Conservation (phyloP, 2,888 invertebrate genomes). For the Euproctis similis region DNA sequence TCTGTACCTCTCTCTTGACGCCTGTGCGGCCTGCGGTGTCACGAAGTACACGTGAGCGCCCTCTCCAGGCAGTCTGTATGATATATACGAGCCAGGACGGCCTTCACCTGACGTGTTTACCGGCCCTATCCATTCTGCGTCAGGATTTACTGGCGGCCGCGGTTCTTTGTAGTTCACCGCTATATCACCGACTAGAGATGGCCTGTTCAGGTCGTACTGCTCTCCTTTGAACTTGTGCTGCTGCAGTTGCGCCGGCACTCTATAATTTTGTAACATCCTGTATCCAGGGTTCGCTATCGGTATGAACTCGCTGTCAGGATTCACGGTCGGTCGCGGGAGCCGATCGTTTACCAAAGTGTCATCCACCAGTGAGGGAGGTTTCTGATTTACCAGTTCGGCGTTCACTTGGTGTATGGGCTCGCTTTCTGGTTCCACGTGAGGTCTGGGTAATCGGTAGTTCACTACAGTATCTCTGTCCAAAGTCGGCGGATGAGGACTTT, state of each 20-base stretch:
- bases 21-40: slow-evolving; percentile 78
- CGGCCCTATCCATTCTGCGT: slow-evolving; percentile 76
- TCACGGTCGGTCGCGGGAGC: slow-evolving; percentile 79
- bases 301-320: slow-evolving; percentile 81
- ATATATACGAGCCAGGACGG: slow-evolving; percentile 79
- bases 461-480: slow-evolving; percentile 81
- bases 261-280: slow-evolving; percentile 49
- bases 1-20: slow-evolving; percentile 50
- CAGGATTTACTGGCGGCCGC: slow-evolving; percentile 71
- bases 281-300: slow-evolving; percentile 67
- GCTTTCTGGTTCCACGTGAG: slow-evolving; percentile 81
- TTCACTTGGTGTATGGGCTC: slow-evolving; percentile 63
- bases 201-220: slow-evolving; percentile 59
- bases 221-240: slow-evolving; percentile 54
- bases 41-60: slow-evolving; percentile 87
- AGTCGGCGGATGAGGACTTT: slow-evolving; percentile 57
- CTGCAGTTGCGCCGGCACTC: slow-evolving; percentile 43
- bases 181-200: slow-evolving; percentile 63
- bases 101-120: slow-evolving; percentile 64
- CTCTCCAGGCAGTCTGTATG: slow-evolving; percentile 83
- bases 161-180: slow-evolving; percentile 77
- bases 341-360: slow-evolving; percentile 85
- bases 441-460: slow-evolving; percentile 81
- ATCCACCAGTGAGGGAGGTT: slow-evolving; percentile 69
- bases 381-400: slow-evolving; percentile 46